Percentiles rank a stretch among this genome's conserved stretches.
phyloP scores from a whole-genome alignment of 2,888 invertebrate species.

The Eurois occulta region DNA sequence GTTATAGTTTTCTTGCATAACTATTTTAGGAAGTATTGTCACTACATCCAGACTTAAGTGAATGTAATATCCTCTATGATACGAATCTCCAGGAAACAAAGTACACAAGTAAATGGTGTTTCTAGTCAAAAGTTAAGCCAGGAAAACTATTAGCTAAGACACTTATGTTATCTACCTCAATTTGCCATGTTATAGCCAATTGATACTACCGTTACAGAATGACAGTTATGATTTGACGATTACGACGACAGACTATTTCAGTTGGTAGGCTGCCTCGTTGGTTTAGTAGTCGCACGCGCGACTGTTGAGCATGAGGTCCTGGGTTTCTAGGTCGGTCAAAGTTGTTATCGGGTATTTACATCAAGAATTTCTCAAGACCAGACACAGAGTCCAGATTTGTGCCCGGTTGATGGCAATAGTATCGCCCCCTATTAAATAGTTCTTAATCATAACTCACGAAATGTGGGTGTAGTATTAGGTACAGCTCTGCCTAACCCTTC shows the following conservation, averaged over 20 bases:
- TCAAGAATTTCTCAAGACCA: no score
- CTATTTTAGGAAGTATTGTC: constrained; percentile 10
- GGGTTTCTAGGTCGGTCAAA: no score
- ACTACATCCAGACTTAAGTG: not conserved
- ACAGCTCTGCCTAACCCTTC: not conserved
- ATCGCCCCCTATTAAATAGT: no score
- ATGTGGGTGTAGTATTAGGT: not conserved
- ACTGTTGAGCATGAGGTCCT: no score
- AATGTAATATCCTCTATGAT: constrained; percentile 25
- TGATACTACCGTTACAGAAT: not conserved
- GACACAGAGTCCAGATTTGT: no score
- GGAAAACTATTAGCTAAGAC: not conserved
- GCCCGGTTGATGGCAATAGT: no score
- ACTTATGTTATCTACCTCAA: not conserved
- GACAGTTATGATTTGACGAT: not conserved
- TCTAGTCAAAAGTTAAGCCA: not conserved
- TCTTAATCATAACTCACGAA: no score
- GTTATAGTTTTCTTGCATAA: not conserved
- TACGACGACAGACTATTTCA: not conserved
- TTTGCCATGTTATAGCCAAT: not conserved
- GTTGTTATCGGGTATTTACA: no score
- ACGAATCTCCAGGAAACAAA: constrained; percentile 15
- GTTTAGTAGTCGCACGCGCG: no score
- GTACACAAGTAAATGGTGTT: not conserved
- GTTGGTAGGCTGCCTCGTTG: no score